These are phyloP conservation scores for Potamarius usumacintae DNA, from an alignment of 2,113 vertebrate genomes.

Conservation along the genomic window DNA sequence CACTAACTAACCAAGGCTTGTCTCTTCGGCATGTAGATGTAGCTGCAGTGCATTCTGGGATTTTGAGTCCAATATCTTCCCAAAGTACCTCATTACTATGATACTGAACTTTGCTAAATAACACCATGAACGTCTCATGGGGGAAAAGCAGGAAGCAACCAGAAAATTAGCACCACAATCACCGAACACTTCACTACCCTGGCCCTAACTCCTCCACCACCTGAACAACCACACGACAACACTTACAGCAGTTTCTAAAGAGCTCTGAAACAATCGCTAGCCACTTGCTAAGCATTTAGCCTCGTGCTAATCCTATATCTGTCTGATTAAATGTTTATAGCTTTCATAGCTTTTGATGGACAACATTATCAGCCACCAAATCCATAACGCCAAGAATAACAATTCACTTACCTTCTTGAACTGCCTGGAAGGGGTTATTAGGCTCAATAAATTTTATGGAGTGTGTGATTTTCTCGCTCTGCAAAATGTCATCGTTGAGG, in stretches of 20 bases:
- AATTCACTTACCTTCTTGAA: constrained; percentile 90
- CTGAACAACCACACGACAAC: neutral
- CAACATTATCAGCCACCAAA: neutral
- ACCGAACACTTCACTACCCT: neutral
- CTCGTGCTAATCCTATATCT: neutral
- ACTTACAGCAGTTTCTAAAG: neutral
- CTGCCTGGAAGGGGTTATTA: constrained; percentile 96
- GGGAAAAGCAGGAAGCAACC: neutral
- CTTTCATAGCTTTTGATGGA: neutral
- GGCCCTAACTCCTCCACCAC: neutral
- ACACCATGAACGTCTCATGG: too few species aligned
- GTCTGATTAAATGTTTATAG: neutral
- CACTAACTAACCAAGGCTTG: neutral
- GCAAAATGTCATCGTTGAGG: constrained; percentile 93
- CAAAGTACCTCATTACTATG: neutral
- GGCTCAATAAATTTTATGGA: constrained; percentile 96
- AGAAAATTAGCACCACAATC: neutral
- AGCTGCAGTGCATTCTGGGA: neutral
- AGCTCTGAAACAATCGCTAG: neutral
- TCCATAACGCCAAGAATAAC: constrained; percentile 35
- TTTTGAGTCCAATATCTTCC: neutral
- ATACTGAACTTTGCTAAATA: neutral
- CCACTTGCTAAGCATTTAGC: neutral
- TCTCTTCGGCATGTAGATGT: neutral
- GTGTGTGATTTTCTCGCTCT: constrained; percentile 98